A percentile compares a stretch with the other conserved stretches of the same genome.
Conservation (phyloP, 2,113 vertebrate genomes). For the Himantopus leucocephalus region DNA sequence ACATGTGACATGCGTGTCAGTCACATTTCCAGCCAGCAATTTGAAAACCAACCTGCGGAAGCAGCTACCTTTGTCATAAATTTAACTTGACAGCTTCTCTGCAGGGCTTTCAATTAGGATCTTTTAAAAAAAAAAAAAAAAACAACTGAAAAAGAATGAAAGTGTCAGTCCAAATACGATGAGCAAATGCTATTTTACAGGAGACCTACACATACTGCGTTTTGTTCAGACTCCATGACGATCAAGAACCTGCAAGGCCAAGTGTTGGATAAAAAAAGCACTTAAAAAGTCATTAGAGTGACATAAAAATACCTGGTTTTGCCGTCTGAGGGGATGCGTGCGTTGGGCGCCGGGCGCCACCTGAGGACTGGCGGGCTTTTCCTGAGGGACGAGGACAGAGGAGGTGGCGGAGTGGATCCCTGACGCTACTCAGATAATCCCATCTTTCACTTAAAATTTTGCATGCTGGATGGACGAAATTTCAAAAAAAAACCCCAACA, state of each 20-base stretch:
- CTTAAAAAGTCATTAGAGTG: background rate
- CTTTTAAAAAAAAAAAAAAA: background rate
- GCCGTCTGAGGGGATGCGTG: rapidly evolving
- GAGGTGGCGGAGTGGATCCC: background rate
- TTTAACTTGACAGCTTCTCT: slow-evolving; percentile 29
- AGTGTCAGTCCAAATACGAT: background rate
- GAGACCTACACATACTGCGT: background rate
- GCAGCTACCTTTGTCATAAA: background rate
- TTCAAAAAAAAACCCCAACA: background rate
- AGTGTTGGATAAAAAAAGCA: background rate
- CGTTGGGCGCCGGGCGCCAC: rapidly evolving
- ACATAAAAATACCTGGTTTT: background rate
- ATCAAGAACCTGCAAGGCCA: background rate
- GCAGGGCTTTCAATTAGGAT: background rate
- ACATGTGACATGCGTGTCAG: background rate
- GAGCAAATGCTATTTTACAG: background rate
- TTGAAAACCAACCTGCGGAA: background rate
- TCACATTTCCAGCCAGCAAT: background rate
- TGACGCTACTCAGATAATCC: background rate
- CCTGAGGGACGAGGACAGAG: background rate
- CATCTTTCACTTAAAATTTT: background rate
- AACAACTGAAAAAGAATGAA: background rate
- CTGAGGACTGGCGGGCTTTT: rapidly evolving
- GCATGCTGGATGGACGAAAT: rapidly evolving
- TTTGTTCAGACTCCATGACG: background rate